These are phyloP conservation scores for Drosophila leontia DNA, from an alignment of 1,140 invertebrate species.

Conservation along the genomic window DNA sequence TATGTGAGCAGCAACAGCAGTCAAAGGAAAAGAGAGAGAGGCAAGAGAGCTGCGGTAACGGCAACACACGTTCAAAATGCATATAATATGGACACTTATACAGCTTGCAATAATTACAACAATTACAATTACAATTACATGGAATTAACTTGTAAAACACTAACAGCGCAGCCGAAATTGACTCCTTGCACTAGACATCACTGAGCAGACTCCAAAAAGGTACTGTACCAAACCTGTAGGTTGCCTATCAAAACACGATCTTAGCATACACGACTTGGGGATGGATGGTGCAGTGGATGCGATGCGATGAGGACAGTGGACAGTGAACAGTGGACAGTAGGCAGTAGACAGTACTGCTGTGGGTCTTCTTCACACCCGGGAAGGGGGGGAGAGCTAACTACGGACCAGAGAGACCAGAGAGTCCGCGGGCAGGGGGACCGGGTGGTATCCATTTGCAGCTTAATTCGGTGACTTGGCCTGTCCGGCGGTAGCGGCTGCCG, in stretches of 20 bases:
- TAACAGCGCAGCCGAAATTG: slow-evolving; percentile 33
- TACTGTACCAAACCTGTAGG: slow-evolving; percentile 26
- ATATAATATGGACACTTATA: slow-evolving; percentile 58
- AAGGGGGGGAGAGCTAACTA: not conserved
- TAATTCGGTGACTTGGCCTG: slow-evolving; percentile 26
- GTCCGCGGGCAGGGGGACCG: not conserved
- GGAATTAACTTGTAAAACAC: slow-evolving; percentile 31
- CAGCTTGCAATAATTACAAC: slow-evolving; percentile 48
- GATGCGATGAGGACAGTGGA: slow-evolving; percentile 1
- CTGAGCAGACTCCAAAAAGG: slow-evolving; percentile 22
- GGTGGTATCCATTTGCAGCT: not conserved
- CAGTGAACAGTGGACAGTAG: slow-evolving; percentile 5
- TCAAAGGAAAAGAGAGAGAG: not conserved
- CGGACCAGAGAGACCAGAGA: slow-evolving; percentile 3
- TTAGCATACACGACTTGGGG: slow-evolving; percentile 11
- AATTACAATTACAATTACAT: slow-evolving; percentile 29
- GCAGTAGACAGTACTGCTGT: slow-evolving; percentile 15
- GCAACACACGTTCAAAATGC: slow-evolving; percentile 52
- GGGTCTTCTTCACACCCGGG: not conserved
- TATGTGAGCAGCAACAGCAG: no score
- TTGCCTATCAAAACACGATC: slow-evolving; percentile 13
- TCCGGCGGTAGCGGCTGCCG: slow-evolving; percentile 41
- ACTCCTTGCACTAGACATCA: slow-evolving; percentile 13
- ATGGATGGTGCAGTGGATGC: slow-evolving; percentile 1
- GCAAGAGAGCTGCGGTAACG: slow-evolving; percentile 27